Evolutionary conservation across 2,888 invertebrate genomes (phyloP).

Genomic region (Dicyrtoma fusca): DNA sequence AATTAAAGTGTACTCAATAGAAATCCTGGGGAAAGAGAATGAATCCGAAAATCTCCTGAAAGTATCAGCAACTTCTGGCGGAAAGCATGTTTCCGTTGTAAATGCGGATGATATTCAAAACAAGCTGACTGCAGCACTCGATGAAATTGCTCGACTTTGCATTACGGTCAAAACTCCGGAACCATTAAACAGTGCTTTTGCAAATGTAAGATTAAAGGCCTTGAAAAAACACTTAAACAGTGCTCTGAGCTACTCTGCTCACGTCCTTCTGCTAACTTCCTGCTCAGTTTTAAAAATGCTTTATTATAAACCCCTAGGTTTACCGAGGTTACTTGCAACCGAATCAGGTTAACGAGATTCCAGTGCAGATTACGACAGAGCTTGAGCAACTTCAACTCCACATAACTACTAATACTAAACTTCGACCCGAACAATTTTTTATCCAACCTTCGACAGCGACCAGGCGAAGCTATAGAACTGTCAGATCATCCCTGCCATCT

Average conservation of each 20-base stretch:
- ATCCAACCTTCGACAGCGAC: neutral
- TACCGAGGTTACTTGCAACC: conserved; percentile 16
- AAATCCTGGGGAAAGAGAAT: conserved; percentile 28
- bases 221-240: neutral
- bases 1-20: conserved; percentile 43
- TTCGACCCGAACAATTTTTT: conserved; percentile 3
- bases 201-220: conserved; percentile 1
- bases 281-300: too few species aligned
- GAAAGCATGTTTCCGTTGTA: conserved; percentile 4
- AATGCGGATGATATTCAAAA: conserved; percentile 8
- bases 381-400: conserved; percentile 9
- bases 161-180: conserved; percentile 1
- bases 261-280: too few species aligned
- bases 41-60: neutral
- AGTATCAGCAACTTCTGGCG: neutral
- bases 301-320: conserved; percentile 1
- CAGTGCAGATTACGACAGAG: conserved; percentile 1
- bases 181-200: neutral
- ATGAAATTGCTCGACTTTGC: conserved; percentile 16
- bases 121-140: neutral
- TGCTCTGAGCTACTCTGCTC: too few species aligned
- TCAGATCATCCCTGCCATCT: neutral
- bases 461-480: neutral
- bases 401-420: neutral
- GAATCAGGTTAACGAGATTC: conserved; percentile 13